phyloP scores from a whole-genome alignment of 37 sponge, comb jelly and placozoan species.

The Spongilla lacustris region DNA sequence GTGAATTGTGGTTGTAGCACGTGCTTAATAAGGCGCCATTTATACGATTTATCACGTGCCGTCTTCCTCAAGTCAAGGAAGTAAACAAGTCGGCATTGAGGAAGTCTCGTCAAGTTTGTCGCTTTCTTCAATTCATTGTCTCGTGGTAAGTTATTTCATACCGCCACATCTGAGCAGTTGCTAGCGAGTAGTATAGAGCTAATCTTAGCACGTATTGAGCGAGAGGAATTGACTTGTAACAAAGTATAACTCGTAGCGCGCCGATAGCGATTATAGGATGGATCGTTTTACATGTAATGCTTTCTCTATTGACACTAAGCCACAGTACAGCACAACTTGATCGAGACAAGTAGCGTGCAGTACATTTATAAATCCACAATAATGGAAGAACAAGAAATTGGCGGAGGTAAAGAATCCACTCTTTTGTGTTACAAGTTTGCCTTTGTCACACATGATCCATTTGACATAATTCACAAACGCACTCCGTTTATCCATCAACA shows the following conservation, averaged over 20 bases:
- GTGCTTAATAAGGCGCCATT: background rate
- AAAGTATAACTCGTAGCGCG: background rate
- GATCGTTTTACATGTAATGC: background rate
- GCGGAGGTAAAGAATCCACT: background rate
- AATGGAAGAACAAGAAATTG: background rate
- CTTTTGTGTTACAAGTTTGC: background rate
- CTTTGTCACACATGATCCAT: background rate
- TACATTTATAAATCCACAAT: background rate
- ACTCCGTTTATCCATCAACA: no score
- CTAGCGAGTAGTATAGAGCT: background rate
- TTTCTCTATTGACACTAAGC: background rate
- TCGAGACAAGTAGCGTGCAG: background rate
- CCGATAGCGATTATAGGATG: background rate
- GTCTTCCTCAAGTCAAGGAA: slow-evolving; percentile 52
- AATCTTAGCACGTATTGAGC: background rate
- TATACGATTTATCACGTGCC: slow-evolving; percentile 15
- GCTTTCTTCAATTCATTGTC: slow-evolving; percentile 8
- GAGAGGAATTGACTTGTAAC: background rate
- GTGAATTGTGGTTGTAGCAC: background rate
- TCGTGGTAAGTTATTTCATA: background rate
- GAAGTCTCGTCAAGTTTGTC: slow-evolving; percentile 35
- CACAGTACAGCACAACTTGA: background rate
- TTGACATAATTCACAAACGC: background rate
- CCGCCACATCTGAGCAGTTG: background rate
- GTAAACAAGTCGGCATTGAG: slow-evolving; percentile 64